phyloP scores from a whole-genome alignment of 1,140 invertebrate genomes.

The Drosophila sp. region DNA sequence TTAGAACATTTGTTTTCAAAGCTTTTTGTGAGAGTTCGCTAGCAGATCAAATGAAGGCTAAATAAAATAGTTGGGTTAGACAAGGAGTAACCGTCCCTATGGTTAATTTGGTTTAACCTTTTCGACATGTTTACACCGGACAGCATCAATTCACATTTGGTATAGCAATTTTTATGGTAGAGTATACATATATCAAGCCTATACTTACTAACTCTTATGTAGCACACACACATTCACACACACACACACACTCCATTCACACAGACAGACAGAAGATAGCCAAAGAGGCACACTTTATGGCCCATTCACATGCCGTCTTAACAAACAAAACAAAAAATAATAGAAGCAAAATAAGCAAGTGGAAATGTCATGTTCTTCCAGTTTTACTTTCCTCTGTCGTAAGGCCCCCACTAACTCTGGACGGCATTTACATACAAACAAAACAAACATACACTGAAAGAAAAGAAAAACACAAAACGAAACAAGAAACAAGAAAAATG shows the following conservation, averaged over 20 bases:
- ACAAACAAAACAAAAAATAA: background rate
- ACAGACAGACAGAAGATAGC: constrained; percentile 6
- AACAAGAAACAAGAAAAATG: constrained; percentile 34
- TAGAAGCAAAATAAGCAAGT: background rate
- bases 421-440: constrained; percentile 33
- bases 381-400: background rate
- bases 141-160: constrained; percentile 27
- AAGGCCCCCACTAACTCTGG: background rate
- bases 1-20: no score
- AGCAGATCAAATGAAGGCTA: background rate
- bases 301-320: constrained; percentile 7
- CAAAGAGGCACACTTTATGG: background rate
- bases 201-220: constrained; percentile 59
- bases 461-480: background rate
- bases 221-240: constrained; percentile 44
- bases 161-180: constrained; percentile 21
- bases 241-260: constrained; percentile 25
- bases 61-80: background rate
- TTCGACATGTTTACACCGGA: constrained; percentile 58
- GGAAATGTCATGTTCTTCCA: constrained; percentile 10
- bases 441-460: constrained; percentile 4
- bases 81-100: background rate
- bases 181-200: constrained; percentile 21
- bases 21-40: no score
- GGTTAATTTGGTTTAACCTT: constrained; percentile 19